Conservation (phyloP, 2,888 invertebrate species). For the Chromoteleia sp. region DNA sequence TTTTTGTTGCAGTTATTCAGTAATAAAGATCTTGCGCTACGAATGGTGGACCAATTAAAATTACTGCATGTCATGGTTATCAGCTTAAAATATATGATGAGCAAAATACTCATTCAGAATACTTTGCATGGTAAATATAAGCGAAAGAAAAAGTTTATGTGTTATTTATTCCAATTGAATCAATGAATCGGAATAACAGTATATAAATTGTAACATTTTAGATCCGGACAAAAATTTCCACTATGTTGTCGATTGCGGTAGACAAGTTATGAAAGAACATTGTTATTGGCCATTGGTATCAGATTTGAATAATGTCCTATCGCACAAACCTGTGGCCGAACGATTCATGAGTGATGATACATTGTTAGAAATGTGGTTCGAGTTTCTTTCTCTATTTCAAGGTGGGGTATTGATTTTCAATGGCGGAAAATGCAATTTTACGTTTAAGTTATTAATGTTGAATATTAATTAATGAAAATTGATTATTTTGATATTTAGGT, state of each 20-base stretch:
- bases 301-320: conserved; percentile 97
- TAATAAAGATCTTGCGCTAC: conserved; percentile 94
- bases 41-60: conserved; percentile 96
- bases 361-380: conserved; percentile 98
- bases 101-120: conserved; percentile 94
- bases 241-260: conserved; percentile 96
- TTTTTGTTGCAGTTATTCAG: conserved; percentile 91
- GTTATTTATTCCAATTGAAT: conserved; percentile 25
- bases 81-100: conserved; percentile 96
- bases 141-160: background rate
- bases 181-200: conserved; percentile 1
- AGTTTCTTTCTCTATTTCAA: conserved; percentile 97
- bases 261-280: conserved; percentile 97
- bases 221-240: conserved; percentile 93
- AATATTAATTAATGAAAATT: conserved; percentile 14
- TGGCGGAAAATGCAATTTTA: background rate
- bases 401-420: conserved; percentile 85
- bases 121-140: conserved; percentile 90
- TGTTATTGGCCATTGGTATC: conserved; percentile 99
- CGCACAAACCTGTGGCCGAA: conserved; percentile 95
- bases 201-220: conserved; percentile 76
- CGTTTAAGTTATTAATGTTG: no score
- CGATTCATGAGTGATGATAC: conserved; percentile 95
- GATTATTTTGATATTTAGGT: conserved; percentile 86
- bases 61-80: conserved; percentile 97